Percentiles rank a stretch among this genome's conserved stretches.
Evolutionary conservation across 92 coral and sea anemone genomes (phyloP).

Genomic region (Blastomussa wellsi): DNA sequence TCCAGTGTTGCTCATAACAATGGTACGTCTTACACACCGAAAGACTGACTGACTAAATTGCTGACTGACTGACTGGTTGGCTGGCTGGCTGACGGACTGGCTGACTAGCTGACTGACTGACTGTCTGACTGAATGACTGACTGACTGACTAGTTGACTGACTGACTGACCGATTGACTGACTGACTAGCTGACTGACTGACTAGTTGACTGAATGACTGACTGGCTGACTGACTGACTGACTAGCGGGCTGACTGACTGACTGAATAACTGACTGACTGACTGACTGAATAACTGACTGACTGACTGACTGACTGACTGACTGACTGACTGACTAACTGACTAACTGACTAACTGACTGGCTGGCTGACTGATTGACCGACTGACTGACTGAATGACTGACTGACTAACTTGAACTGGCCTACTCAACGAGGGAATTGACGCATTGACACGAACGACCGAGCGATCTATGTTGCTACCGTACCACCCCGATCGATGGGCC

Average conservation of each 20-base stretch:
- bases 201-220: too few relatives aligned
- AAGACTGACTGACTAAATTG: neutral
- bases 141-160: too few relatives aligned
- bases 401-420: neutral
- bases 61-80: too few relatives aligned
- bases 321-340: neutral
- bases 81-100: neutral
- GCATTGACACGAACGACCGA: too few relatives aligned
- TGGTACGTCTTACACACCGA: conserved; percentile 44
- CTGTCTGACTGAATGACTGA: neutral
- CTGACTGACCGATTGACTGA: neutral
- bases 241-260: neutral
- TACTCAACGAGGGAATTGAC: too few relatives aligned
- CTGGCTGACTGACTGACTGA: neutral
- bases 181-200: neutral
- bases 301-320: neutral
- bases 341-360: too few relatives aligned
- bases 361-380: neutral
- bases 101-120: too few relatives aligned
- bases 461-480: too few relatives aligned
- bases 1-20: conserved; percentile 63
- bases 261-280: neutral
- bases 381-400: conserved; percentile 15
- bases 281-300: too few relatives aligned
- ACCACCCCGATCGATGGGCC: too few relatives aligned